Base-by-base conservation (phyloP, 2,113 vertebrate genomes). In the Spheniscus mendiculus region DNA sequence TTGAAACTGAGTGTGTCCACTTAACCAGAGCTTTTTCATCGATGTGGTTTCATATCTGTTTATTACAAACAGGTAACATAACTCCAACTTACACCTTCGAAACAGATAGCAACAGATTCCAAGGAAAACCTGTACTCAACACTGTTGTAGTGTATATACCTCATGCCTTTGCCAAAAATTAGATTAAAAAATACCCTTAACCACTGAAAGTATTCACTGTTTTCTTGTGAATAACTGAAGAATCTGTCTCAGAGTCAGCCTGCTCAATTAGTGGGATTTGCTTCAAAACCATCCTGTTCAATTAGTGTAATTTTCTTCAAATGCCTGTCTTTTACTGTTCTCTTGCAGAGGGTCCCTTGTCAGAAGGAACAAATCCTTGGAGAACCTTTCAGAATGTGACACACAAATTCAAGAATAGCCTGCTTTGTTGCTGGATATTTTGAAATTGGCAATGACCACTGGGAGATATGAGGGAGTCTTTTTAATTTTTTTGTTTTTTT, bases 271-370 rank as follows among this genome's bases (percentile, higher is more conserved):
- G 59, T 94, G 79, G 70, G 53, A 92, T 96, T 96, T 96, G 76
- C 83, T 96, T 83, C 78, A 85, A 93, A 92, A 90, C 53, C 61
- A 88, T 92, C 80, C 81, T 89, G 50, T 66, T 95, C 67, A 95
- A 91, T 92, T 91, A 96, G 44, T 26, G 87, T 44, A 73, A 91
- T 74, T 96, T 96, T 78, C 89, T 84, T 89, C 63, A 94, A 90
- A 95, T 62, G 76, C 38, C 44, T 92, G 58, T 59, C 34, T 87
- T 94, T 71, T 58, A 77, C 50, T 88, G 38, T 62, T 86, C 87
- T 69, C 67, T 72, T 59, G 45, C 66, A 80, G 73, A 87, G 42
- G 25, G 76, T 90, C 63, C 59, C 79, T 49, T 92, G 47, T 94
- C 85, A 83, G 55, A 94, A 70, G 53, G 32, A 79, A 92, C 73